These are phyloP conservation scores for Macroramphosus scolopax DNA, from an alignment of 2,797 vertebrate species.

Conservation along the genomic window DNA sequence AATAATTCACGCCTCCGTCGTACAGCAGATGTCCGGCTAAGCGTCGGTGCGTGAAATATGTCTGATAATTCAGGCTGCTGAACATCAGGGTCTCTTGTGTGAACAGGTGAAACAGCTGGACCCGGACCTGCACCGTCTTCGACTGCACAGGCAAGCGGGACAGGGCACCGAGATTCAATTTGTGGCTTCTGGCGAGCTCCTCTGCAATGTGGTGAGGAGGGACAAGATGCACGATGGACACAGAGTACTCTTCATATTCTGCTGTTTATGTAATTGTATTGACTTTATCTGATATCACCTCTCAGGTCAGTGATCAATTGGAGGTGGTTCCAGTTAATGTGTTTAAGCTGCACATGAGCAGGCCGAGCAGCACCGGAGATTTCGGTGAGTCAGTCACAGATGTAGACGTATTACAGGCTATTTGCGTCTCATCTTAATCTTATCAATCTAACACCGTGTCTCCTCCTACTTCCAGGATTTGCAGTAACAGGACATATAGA, in stretches of 20 bases:
- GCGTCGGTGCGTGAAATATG: slow-evolving; percentile 37
- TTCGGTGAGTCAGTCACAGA: slow-evolving; percentile 66
- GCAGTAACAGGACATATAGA: slow-evolving; percentile 88
- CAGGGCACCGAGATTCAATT: slow-evolving; percentile 71
- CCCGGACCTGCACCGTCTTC: slow-evolving; percentile 78
- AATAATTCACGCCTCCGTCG: slow-evolving; percentile 54
- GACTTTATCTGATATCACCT: slow-evolving; percentile 35
- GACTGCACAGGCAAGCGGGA: slow-evolving; percentile 74
- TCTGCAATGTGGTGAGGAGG: slow-evolving; percentile 81
- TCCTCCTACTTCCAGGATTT: slow-evolving; percentile 79
- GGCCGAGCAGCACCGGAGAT: slow-evolving; percentile 57
- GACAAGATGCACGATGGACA: not conserved
- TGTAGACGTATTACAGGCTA: not conserved
- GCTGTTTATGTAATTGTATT: slow-evolving; percentile 18
- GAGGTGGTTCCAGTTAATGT: slow-evolving; percentile 78
- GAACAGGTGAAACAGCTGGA: slow-evolving; percentile 87
- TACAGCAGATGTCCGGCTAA: slow-evolving; percentile 43
- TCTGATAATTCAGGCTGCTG: slow-evolving; percentile 27
- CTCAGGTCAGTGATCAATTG: slow-evolving; percentile 85
- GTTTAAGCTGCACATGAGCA: slow-evolving; percentile 67
- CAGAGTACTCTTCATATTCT: slow-evolving; percentile 10
- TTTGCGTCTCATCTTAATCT: not conserved
- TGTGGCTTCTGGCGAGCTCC: slow-evolving; percentile 71
- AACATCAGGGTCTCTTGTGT: slow-evolving; percentile 51
- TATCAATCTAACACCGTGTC: not conserved